phyloP scores from a whole-genome alignment of 64 coral and sea anemone genomes.

The Dendronephthya gigantea region DNA sequence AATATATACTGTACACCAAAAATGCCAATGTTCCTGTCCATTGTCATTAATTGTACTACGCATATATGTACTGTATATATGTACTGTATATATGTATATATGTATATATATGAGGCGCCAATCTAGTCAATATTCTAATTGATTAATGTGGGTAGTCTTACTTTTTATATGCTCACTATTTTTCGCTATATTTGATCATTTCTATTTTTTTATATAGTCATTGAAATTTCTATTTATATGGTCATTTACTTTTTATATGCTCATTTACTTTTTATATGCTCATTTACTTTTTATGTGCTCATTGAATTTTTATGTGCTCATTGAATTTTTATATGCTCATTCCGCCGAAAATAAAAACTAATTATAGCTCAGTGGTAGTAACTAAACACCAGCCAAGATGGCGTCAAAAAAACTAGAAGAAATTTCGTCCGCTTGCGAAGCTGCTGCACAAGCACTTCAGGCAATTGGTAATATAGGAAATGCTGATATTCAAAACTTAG shows the following conservation, averaged over 20 bases:
- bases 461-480: slow-evolving; percentile 24
- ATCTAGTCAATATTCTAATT: slow-evolving; percentile 20
- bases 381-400: not conserved
- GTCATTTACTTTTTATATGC: not conserved
- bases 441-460: slow-evolving; percentile 18
- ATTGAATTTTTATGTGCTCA: no score
- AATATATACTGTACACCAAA: no score
- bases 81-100: no score
- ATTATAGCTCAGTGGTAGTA: not conserved
- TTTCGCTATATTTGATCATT: not conserved
- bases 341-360: not conserved
- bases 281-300: slow-evolving; percentile 10
- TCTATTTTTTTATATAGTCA: not conserved
- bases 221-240: slow-evolving; percentile 22
- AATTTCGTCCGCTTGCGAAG: slow-evolving; percentile 21
- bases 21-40: no score
- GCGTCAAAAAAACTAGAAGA: not conserved
- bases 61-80: no score
- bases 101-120: slow-evolving; percentile 10
- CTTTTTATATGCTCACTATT: not conserved
- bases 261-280: not conserved
- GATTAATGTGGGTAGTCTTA: not conserved
- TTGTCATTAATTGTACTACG: no score
- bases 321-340: not conserved
- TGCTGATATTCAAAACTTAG: not conserved